These are phyloP conservation scores for Synaphobranchus kaupii DNA, from an alignment of 2,797 vertebrate species.

Conservation along the genomic window DNA sequence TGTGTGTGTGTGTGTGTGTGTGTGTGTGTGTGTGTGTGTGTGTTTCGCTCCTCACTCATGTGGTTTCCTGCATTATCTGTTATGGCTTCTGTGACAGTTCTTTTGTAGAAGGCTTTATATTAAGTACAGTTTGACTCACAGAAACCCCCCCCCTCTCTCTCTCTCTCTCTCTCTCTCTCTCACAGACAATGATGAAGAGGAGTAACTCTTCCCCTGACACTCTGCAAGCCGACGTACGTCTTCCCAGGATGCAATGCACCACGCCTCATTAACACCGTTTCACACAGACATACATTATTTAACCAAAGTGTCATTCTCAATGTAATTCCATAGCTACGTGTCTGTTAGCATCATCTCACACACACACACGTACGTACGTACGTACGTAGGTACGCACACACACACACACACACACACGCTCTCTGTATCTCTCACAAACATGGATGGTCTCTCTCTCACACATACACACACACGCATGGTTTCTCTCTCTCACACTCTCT, in stretches of 20 bases:
- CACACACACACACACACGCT: too few relatives aligned
- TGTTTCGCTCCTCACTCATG: too few relatives aligned
- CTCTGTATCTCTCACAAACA: too few relatives aligned
- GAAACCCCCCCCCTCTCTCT: neutral
- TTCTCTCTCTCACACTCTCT: too few relatives aligned
- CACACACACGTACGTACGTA: neutral
- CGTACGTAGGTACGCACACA: neutral
- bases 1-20: too few relatives aligned
- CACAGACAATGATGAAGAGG: constrained; percentile 90
- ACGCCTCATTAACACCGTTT: constrained; percentile 51
- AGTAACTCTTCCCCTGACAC: constrained; percentile 53
- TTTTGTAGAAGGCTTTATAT: too few relatives aligned
- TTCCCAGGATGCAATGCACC: constrained; percentile 60
- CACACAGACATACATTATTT: constrained; percentile 42
- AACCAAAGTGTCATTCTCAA: constrained; percentile 64
- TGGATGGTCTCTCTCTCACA: too few relatives aligned
- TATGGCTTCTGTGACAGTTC: too few relatives aligned
- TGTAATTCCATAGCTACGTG: constrained; percentile 11
- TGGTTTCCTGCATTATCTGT: too few relatives aligned
- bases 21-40: too few relatives aligned
- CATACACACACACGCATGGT: too few relatives aligned
- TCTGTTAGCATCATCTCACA: neutral
- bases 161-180: constrained; percentile 35
- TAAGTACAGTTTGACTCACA: too few relatives aligned
- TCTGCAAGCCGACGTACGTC: constrained; percentile 65